Percentiles rank a stretch among this genome's conserved stretches.
Conservation (phyloP, 2,888 invertebrate species). For the Eledona agricola region DNA sequence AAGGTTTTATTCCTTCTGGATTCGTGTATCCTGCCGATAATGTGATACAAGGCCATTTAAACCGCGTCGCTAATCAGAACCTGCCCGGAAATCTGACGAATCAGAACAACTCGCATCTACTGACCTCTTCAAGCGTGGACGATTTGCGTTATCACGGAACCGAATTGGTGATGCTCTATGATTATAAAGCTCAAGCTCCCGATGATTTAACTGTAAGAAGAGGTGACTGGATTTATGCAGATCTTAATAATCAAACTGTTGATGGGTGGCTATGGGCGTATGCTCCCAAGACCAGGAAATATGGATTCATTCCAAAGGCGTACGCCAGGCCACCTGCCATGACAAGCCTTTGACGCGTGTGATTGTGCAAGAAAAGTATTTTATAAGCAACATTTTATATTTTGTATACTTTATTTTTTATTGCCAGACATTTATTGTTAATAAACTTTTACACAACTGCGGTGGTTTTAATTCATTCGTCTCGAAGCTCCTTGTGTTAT, state of each 20-base stretch:
- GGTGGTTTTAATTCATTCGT: background rate
- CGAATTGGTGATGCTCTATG: constrained; percentile 92
- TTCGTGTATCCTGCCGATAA: constrained; percentile 92
- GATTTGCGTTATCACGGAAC: constrained; percentile 87
- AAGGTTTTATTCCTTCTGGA: constrained; percentile 94
- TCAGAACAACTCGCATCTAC: constrained; percentile 52
- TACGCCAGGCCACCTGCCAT: constrained; percentile 93
- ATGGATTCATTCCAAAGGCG: constrained; percentile 95
- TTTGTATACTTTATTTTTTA: constrained; percentile 37
- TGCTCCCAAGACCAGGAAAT: constrained; percentile 89
- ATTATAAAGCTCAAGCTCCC: constrained; percentile 94
- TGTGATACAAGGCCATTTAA: constrained; percentile 71
- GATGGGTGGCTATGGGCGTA: constrained; percentile 97
- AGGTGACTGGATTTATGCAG: constrained; percentile 96
- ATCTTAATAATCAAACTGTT: constrained; percentile 90
- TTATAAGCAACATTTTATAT: constrained; percentile 31
- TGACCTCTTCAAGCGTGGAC: constrained; percentile 61
- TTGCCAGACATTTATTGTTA: constrained; percentile 39
- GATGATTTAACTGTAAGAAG: constrained; percentile 90
- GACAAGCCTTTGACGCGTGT: constrained; percentile 73
- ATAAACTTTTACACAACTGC: constrained; percentile 32
- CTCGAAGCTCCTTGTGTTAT: background rate
- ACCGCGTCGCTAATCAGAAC: constrained; percentile 55
- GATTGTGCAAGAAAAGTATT: constrained; percentile 15
- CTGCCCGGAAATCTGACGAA: constrained; percentile 48